These are phyloP conservation scores for Aphaenogaster floridana DNA, from an alignment of 1,140 invertebrate species.

Conservation along the genomic window DNA sequence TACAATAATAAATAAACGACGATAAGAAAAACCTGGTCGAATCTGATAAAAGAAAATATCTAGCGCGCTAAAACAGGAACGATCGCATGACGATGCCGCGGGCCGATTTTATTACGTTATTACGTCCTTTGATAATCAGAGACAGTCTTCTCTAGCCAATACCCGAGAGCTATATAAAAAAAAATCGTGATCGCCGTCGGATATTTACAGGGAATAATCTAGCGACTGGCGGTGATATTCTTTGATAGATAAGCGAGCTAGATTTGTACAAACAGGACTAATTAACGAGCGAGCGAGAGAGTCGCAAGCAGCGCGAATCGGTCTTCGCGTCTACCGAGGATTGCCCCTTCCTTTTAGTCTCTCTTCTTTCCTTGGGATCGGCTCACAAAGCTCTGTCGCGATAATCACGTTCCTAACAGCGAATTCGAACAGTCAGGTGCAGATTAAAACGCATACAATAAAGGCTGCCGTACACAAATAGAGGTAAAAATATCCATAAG, in stretches of 20 bases:
- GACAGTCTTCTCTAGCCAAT: constrained; percentile 65
- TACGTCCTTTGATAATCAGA: constrained; percentile 33
- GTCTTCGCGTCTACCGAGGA: background rate
- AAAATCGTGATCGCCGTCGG: constrained; percentile 13
- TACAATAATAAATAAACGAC: constrained; percentile 33
- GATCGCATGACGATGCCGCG: constrained; percentile 26
- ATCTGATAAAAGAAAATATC: constrained; percentile 6
- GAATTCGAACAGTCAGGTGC: background rate
- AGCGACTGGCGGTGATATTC: background rate
- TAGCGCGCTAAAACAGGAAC: background rate
- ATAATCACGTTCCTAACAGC: constrained; percentile 26
- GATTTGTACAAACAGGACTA: constrained; percentile 75
- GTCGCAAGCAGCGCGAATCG: constrained; percentile 2
- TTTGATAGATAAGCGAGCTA: constrained; percentile 30
- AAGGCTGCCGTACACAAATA: constrained; percentile 38
- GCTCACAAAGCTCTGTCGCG: constrained; percentile 26
- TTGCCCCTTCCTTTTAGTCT: background rate
- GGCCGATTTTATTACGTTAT: constrained; percentile 8
- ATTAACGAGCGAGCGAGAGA: constrained; percentile 65
- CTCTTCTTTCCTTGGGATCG: constrained; percentile 8
- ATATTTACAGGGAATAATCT: constrained; percentile 52
- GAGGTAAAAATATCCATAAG: constrained; percentile 27
- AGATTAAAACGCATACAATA: constrained; percentile 2
- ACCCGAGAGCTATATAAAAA: constrained; percentile 78
- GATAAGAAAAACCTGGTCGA: background rate